Percentiles rank a stretch among this genome's conserved stretches.
phyloP scores from a whole-genome alignment of 1,140 invertebrate genomes.

The Amyelois transitella region DNA sequence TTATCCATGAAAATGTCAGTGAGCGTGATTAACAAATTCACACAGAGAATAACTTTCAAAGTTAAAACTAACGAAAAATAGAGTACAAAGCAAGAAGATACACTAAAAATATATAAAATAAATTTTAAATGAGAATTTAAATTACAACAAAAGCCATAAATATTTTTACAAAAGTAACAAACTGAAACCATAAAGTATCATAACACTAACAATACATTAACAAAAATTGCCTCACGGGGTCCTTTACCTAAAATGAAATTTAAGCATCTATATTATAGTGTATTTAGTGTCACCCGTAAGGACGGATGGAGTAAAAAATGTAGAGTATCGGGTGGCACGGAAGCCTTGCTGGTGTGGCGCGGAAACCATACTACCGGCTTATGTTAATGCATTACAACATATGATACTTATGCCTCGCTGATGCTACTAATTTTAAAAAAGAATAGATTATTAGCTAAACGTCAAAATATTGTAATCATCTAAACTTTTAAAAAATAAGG shows the following conservation, averaged over 20 bases:
- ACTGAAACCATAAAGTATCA: neutral
- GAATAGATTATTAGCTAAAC: too few relatives aligned
- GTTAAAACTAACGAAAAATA: neutral
- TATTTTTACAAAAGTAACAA: neutral
- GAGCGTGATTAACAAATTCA: too few relatives aligned
- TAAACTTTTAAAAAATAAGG: too few relatives aligned
- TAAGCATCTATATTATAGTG: neutral
- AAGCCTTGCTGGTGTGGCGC: conserved; percentile 36
- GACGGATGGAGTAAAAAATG: conserved; percentile 39
- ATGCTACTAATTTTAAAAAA: conserved; percentile 14
- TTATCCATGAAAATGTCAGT: too few relatives aligned
- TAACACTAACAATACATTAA: neutral
- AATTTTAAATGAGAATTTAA: neutral
- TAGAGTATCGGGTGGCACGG: conserved; percentile 43
- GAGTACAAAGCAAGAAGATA: neutral
- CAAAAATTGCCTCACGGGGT: neutral
- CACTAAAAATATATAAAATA: neutral
- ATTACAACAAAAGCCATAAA: neutral
- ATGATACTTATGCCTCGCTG: conserved; percentile 21
- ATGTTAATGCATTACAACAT: conserved; percentile 23
- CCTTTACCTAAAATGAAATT: neutral
- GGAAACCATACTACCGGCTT: conserved; percentile 62
- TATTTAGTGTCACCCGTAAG: conserved; percentile 4
- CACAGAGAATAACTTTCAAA: neutral
- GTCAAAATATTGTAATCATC: too few relatives aligned